Evolutionary conservation across 1,140 invertebrate species (phyloP).

Genomic region (Bombus haemorrhoidalis): DNA sequence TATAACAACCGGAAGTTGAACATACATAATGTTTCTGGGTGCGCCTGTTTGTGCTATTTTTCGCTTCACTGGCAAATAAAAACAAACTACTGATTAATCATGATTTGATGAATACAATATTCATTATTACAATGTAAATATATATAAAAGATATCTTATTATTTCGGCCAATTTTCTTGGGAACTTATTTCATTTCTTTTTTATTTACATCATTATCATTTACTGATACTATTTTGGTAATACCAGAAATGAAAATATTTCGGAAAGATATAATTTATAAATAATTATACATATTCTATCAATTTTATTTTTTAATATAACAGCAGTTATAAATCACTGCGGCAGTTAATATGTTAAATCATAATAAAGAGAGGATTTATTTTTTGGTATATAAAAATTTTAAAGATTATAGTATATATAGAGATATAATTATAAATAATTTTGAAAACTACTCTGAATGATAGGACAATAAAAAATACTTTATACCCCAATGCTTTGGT

Average conservation of each 20-base stretch:
- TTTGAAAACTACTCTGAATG: background rate
- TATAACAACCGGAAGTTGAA: slow-evolving; percentile 75
- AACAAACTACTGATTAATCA: slow-evolving; percentile 72
- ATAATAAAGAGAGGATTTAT: background rate
- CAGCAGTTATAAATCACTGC: no score
- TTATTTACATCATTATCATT: background rate
- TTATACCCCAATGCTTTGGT: background rate
- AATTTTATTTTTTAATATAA: background rate
- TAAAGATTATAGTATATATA: background rate
- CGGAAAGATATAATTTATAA: background rate
- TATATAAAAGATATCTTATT: background rate
- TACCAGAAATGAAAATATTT: background rate
- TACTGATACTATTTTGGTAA: background rate
- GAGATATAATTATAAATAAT: background rate
- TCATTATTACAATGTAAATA: background rate
- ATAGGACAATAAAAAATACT: background rate
- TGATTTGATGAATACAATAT: slow-evolving; percentile 52
- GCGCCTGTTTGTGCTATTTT: slow-evolving; percentile 78
- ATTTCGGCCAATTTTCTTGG: background rate
- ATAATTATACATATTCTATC: background rate
- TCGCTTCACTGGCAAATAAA: slow-evolving; percentile 82
- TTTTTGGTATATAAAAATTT: background rate
- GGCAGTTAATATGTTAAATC: background rate
- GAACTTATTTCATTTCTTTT: background rate
- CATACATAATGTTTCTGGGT: slow-evolving; percentile 79